These are phyloP conservation scores for Planiliza haematocheilus DNA, from an alignment of 2,113 vertebrate genomes.

Conservation along the genomic window DNA sequence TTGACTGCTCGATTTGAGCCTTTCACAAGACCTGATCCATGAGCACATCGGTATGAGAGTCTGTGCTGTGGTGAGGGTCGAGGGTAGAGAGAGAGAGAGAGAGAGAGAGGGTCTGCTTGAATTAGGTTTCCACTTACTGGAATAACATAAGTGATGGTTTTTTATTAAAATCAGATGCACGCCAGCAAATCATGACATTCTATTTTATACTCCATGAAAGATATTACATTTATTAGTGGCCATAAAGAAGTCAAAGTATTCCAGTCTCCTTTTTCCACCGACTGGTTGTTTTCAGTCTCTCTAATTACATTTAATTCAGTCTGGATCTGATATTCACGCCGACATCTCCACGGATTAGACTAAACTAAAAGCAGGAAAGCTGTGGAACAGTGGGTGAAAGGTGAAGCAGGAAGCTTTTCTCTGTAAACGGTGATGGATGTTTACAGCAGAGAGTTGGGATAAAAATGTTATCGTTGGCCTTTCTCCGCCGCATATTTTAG, in stretches of 20 bases:
- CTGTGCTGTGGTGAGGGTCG: neutral
- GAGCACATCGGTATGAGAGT: constrained; percentile 54
- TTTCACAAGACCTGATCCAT: constrained; percentile 56
- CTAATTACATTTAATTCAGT: neutral
- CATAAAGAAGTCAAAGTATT: no score
- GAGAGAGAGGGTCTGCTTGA: neutral
- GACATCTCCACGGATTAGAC: neutral
- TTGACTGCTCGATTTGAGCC: constrained; percentile 39
- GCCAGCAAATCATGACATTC: neutral
- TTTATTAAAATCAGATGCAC: neutral
- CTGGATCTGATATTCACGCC: fast-evolving
- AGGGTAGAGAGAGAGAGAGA: neutral
- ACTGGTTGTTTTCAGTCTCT: neutral
- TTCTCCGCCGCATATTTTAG: neutral
- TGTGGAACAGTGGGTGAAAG: neutral
- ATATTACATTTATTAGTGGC: neutral
- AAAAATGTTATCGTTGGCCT: neutral
- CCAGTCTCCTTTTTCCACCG: no score
- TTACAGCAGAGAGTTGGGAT: neutral
- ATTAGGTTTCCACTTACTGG: neutral
- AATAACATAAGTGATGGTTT: neutral
- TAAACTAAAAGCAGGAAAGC: no score
- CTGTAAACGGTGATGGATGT: neutral
- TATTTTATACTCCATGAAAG: neutral
- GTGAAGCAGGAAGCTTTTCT: neutral